A percentile compares a stretch with the other conserved stretches of the same genome.
These are phyloP conservation scores for Mormyrops boulengeri DNA, from an alignment of 2,797 vertebrate genomes.

Conservation along the genomic window DNA sequence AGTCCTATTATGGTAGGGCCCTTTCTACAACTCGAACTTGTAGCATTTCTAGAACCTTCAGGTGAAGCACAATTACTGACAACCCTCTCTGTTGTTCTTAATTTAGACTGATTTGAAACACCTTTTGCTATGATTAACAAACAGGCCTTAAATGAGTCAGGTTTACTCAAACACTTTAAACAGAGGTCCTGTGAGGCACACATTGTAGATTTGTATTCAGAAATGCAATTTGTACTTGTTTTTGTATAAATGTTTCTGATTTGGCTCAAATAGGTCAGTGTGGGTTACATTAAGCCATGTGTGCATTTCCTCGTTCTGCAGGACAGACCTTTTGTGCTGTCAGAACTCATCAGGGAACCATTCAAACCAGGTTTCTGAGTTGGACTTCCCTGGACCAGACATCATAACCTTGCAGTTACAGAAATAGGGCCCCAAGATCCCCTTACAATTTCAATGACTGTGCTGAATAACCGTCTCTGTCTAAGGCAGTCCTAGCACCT, in stretches of 20 bases:
- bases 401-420: neutral
- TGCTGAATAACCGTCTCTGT: neutral
- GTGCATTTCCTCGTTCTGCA: neutral
- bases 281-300: neutral
- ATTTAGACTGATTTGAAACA: neutral
- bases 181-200: neutral
- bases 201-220: neutral
- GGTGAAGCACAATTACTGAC: neutral
- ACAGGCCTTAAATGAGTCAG: neutral
- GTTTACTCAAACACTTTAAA: neutral
- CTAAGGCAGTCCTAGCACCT: neutral
- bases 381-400: neutral
- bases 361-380: neutral
- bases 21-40: neutral
- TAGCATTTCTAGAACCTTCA: neutral
- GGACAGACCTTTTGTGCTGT: neutral
- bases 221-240: neutral
- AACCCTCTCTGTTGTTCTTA: neutral
- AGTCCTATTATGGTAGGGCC: neutral
- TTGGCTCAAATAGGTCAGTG: neutral
- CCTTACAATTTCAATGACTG: neutral
- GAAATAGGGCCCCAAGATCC: neutral
- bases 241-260: neutral
- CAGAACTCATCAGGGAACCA: neutral
- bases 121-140: neutral